Percentiles rank a stretch among this genome's conserved stretches.
phyloP scores from a whole-genome alignment of 2,797 vertebrate species.

The Malurus leucopterus region DNA sequence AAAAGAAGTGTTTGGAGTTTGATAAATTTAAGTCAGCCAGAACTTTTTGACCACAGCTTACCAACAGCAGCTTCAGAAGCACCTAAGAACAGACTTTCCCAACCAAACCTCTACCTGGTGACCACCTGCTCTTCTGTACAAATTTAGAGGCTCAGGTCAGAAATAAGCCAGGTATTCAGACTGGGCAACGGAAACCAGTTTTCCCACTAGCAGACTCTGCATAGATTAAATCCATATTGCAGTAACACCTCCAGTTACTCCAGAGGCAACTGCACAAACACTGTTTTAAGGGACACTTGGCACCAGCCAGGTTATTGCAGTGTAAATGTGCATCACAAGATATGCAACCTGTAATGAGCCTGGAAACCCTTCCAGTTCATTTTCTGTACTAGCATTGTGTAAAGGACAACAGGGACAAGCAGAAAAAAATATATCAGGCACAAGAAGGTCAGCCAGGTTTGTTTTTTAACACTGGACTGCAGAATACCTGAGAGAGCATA shows the following conservation, averaged over 20 bases:
- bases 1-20: not conserved
- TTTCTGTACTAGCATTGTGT: not conserved
- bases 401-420: not conserved
- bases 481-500: not conserved
- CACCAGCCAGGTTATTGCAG: not conserved
- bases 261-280: not conserved
- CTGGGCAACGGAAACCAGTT: not conserved
- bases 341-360: accelerated
- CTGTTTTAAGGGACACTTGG: not conserved
- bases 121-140: not conserved
- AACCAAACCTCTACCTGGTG: not conserved
- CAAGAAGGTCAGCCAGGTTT: not conserved
- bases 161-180: not conserved
- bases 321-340: not conserved
- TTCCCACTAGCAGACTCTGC: not conserved
- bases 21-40: not conserved
- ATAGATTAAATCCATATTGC: not conserved
- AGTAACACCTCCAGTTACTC: not conserved
- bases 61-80: not conserved
- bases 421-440: not conserved
- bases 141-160: not conserved
- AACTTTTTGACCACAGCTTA: not conserved
- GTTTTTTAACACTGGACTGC: not conserved
- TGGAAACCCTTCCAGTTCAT: accelerated
- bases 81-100: not conserved